These are phyloP conservation scores for Chelonus formosanus DNA, from an alignment of 2,888 invertebrate genomes.

Conservation along the genomic window DNA sequence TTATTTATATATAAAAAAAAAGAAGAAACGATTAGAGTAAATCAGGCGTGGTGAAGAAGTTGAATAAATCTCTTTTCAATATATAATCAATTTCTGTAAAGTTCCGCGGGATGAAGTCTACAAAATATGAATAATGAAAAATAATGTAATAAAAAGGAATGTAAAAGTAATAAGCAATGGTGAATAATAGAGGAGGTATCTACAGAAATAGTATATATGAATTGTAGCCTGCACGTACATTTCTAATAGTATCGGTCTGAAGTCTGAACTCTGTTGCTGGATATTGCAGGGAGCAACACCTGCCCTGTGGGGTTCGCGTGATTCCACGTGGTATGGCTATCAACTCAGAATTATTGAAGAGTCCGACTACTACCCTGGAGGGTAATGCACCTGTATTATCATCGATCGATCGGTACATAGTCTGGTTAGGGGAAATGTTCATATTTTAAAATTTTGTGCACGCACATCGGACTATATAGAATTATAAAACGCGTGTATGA, in stretches of 20 bases:
- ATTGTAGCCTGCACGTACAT: not conserved
- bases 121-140: no score
- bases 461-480: slow-evolving; percentile 8
- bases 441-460: slow-evolving; percentile 24
- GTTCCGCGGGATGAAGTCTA: no score
- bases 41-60: no score
- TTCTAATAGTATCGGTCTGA: not conserved
- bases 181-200: not conserved
- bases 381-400: slow-evolving; percentile 50
- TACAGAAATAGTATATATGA: not conserved
- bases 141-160: no score
- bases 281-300: slow-evolving; percentile 45
- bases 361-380: slow-evolving; percentile 42
- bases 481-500: no score
- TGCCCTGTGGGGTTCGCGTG: slow-evolving; percentile 49
- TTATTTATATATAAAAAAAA: no score
- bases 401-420: slow-evolving; percentile 40
- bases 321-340: slow-evolving; percentile 46
- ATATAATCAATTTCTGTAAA: no score
- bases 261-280: not conserved
- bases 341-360: slow-evolving; percentile 54
- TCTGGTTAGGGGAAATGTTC: slow-evolving; percentile 14
- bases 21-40: not conserved
- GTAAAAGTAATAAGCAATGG: no score
- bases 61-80: no score